phyloP scores from a whole-genome alignment of 2,888 invertebrate species.

The Agriopis aurantiaria region DNA sequence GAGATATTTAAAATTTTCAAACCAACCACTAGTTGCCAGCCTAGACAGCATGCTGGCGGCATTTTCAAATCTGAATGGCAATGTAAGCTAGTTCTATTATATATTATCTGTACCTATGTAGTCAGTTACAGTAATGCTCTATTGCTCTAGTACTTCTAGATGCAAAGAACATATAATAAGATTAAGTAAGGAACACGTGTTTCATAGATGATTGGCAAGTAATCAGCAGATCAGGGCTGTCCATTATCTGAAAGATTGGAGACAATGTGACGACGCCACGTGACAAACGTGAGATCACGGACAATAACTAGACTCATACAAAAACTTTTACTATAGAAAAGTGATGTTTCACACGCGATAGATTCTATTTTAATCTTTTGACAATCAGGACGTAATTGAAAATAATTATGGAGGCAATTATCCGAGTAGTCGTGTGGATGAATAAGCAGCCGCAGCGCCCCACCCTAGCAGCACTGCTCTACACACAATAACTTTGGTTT shows the following conservation, averaged over 20 bases:
- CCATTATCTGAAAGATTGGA: slow-evolving; percentile 65
- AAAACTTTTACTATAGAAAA: slow-evolving; percentile 76
- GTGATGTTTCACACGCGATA: slow-evolving; percentile 80
- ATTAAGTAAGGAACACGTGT: slow-evolving; percentile 59
- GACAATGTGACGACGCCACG: slow-evolving; percentile 71
- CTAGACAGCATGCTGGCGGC: too few species aligned
- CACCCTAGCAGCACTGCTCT: neutral
- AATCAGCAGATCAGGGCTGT: slow-evolving; percentile 67
- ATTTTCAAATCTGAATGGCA: too few species aligned
- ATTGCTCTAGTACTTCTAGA: neutral
- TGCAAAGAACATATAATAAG: neutral
- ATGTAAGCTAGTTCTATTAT: too few species aligned
- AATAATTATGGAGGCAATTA: slow-evolving; percentile 73
- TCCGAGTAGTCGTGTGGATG: slow-evolving; percentile 39
- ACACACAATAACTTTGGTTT: neutral
- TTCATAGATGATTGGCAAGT: slow-evolving; percentile 66
- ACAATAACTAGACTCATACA: slow-evolving; percentile 70
- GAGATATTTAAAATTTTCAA: too few species aligned
- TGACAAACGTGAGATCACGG: slow-evolving; percentile 70
- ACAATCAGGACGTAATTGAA: slow-evolving; percentile 77
- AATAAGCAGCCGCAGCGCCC: neutral
- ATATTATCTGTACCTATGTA: too few species aligned
- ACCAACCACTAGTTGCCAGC: too few species aligned
- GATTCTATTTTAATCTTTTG: slow-evolving; percentile 82
- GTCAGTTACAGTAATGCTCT: neutral